phyloP scores from a whole-genome alignment of 2,797 vertebrate species.

The Enoplosus armatus region DNA sequence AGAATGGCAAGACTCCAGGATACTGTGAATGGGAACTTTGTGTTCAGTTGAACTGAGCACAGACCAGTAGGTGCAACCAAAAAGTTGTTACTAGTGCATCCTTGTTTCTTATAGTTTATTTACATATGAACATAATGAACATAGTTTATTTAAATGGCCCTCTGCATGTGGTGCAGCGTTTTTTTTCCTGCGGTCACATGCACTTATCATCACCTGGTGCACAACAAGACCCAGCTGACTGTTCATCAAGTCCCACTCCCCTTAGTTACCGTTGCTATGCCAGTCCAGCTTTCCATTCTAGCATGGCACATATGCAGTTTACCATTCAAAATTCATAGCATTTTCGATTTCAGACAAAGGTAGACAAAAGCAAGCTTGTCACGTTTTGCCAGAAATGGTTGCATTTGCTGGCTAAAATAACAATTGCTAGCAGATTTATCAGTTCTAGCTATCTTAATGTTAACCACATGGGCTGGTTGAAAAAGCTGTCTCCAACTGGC shows the following conservation, averaged over 20 bases:
- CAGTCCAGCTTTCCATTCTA: not conserved
- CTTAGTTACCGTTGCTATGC: not conserved
- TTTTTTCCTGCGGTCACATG: not conserved
- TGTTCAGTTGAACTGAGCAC: constrained; percentile 15
- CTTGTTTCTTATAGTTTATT: not conserved
- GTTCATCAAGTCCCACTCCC: not conserved
- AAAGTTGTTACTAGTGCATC: not conserved
- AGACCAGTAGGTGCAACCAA: not conserved
- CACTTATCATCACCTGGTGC: not conserved
- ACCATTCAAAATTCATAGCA: not conserved
- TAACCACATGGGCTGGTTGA: not conserved
- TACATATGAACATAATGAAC: too few species aligned
- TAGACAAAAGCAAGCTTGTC: not conserved
- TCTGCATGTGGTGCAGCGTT: not conserved
- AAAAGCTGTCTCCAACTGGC: not conserved
- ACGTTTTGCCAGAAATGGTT: not conserved
- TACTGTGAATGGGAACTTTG: constrained; percentile 15
- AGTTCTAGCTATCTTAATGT: not conserved
- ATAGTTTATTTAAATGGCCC: not conserved
- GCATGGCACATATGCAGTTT: not conserved
- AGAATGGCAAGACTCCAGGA: constrained; percentile 3
- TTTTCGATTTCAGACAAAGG: not conserved
- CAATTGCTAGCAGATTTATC: not conserved
- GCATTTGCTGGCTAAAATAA: not conserved
- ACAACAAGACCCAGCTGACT: not conserved